These are phyloP conservation scores for Epizoanthus illoricatus DNA, from an alignment of 92 coral and sea anemone species.

Conservation along the genomic window DNA sequence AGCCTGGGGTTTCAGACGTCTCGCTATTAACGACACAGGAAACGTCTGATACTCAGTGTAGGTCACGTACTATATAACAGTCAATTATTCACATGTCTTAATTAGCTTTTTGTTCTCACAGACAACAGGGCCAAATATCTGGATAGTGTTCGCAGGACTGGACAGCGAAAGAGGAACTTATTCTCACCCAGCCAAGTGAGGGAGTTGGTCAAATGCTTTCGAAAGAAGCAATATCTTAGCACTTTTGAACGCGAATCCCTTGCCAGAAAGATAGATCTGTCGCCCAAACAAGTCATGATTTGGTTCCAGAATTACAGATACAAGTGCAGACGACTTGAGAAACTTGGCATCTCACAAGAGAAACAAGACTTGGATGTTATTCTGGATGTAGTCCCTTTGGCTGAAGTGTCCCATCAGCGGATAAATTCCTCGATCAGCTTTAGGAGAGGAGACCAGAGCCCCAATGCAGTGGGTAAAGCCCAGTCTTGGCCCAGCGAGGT, in stretches of 20 bases:
- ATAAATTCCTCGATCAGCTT: not conserved
- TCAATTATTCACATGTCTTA: not conserved
- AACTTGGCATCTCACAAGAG: constrained; percentile 32
- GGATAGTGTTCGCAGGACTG: constrained; percentile 6
- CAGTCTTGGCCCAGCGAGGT: constrained; percentile 7
- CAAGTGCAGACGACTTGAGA: constrained; percentile 29
- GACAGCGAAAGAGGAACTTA: constrained; percentile 34
- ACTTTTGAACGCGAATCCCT: constrained; percentile 34
- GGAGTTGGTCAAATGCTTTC: constrained; percentile 39
- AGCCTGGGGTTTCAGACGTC: too few species aligned
- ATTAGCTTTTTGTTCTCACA: not conserved
- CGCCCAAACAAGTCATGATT: constrained; percentile 38
- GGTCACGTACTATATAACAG: not conserved
- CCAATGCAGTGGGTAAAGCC: not conserved
- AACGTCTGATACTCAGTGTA: not conserved
- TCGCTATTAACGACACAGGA: not conserved
- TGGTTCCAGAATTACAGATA: constrained; percentile 46
- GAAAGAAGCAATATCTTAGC: constrained; percentile 21
- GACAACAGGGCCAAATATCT: not conserved
- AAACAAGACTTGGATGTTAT: constrained; percentile 18
- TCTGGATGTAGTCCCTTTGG: not conserved
- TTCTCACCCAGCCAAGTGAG: constrained; percentile 29
- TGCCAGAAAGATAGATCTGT: constrained; percentile 23
- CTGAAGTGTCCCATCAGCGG: not conserved
- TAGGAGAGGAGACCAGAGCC: not conserved